Conservation (phyloP, 2,888 invertebrate genomes). For the Physocephala rufipes region DNA sequence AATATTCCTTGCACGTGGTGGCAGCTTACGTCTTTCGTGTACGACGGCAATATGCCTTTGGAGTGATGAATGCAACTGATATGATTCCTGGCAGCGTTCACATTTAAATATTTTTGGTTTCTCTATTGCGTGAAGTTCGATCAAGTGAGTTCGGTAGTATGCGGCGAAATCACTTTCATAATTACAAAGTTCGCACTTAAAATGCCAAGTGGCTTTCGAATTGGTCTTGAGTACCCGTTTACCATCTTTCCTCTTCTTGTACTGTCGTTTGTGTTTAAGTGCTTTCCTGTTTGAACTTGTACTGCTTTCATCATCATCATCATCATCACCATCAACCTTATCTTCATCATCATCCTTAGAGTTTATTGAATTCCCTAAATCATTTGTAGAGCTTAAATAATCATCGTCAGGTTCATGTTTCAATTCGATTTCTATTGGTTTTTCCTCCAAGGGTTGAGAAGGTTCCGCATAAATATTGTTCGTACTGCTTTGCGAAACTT, state of each 20-base stretch:
- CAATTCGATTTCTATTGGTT: constrained; percentile 21
- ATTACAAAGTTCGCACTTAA: constrained; percentile 32
- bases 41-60: constrained; percentile 32
- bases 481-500: neutral
- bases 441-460: constrained; percentile 1
- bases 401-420: neutral
- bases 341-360: constrained; percentile 13
- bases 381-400: neutral
- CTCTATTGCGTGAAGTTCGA: constrained; percentile 27
- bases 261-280: constrained; percentile 9
- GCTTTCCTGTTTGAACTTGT: neutral
- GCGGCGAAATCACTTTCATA: constrained; percentile 33
- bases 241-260: constrained; percentile 20
- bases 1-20: constrained; percentile 22
- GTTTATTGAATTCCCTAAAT: constrained; percentile 1
- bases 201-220: constrained; percentile 27
- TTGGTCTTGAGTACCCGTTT: constrained; percentile 19
- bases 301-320: neutral
- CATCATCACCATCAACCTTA: neutral
- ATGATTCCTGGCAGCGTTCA: constrained; percentile 33
- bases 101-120: constrained; percentile 39
- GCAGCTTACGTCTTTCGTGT: constrained; percentile 29
- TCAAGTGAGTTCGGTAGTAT: constrained; percentile 34
- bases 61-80: constrained; percentile 35
- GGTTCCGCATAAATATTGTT: neutral